phyloP scores from a whole-genome alignment of 2,797 vertebrate species.

The Odontamblyopus lacepedii region DNA sequence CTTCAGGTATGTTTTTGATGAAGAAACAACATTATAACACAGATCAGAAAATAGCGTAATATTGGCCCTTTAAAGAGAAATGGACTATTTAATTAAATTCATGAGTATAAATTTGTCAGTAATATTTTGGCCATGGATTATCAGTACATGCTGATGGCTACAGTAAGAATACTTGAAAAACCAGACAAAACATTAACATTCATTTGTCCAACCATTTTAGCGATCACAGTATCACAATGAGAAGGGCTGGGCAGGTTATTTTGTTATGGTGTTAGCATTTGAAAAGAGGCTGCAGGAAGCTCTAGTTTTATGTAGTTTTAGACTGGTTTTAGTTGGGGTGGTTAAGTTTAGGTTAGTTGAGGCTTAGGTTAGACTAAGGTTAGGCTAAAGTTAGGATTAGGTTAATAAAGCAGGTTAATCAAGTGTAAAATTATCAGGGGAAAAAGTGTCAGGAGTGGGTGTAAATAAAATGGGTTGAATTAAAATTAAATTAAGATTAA shows the following conservation, averaged over 20 bases:
- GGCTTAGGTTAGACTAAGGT: constrained; percentile 71
- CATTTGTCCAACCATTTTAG: constrained; percentile 43
- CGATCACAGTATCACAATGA: constrained; percentile 63
- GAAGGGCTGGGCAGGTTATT: constrained; percentile 62
- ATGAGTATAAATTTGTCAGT: background rate
- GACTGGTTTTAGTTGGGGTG: constrained; percentile 61
- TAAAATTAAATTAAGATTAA: constrained; percentile 7
- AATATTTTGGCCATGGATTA: background rate
- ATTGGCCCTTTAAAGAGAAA: background rate
- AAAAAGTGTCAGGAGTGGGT: constrained; percentile 28
- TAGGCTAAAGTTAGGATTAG: constrained; percentile 54
- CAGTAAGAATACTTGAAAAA: constrained; percentile 46
- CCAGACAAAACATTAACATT: constrained; percentile 73
- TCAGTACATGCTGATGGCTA: background rate
- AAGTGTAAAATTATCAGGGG: constrained; percentile 49
- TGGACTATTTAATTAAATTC: background rate
- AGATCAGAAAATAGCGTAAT: too few species aligned
- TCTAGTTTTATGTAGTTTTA: constrained; percentile 57
- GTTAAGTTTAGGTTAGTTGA: constrained; percentile 66
- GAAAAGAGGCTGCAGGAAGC: constrained; percentile 82
- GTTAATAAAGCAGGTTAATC: constrained; percentile 78
- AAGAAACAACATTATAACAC: too few species aligned
- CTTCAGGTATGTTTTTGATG: too few species aligned
- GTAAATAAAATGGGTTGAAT: constrained; percentile 25
- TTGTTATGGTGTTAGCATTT: constrained; percentile 77